Percentiles rank a stretch among this genome's conserved stretches.
phyloP scores from a whole-genome alignment of 92 coral and sea anemone genomes.

The Paramuricea clavata region DNA sequence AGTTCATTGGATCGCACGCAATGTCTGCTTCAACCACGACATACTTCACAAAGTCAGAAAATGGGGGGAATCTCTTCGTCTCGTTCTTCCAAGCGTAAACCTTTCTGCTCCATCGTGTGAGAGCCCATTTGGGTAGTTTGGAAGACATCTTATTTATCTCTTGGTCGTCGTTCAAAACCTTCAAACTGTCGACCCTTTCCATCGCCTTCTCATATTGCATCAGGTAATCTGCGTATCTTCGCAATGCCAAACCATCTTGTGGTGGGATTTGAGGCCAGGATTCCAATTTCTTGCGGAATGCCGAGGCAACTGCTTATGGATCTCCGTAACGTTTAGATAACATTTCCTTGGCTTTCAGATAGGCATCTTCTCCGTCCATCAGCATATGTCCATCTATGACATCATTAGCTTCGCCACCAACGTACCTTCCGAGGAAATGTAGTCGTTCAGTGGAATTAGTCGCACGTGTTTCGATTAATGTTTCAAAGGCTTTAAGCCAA shows the following conservation, averaged over 20 bases:
- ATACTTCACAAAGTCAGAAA: slow-evolving; percentile 58
- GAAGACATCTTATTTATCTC: slow-evolving; percentile 56
- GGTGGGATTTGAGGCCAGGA: slow-evolving; percentile 58
- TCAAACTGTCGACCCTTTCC: slow-evolving; percentile 56
- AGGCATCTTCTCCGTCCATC: slow-evolving; percentile 62
- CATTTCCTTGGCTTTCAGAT: slow-evolving; percentile 57
- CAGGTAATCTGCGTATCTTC: slow-evolving; percentile 62
- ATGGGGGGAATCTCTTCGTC: slow-evolving; percentile 58
- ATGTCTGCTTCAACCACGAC: slow-evolving; percentile 62
- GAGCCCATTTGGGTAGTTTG: slow-evolving; percentile 62
- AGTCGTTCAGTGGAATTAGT: slow-evolving; percentile 45
- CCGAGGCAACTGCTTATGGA: slow-evolving; percentile 53
- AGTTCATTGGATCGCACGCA: slow-evolving; percentile 68
- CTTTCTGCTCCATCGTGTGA: slow-evolving; percentile 60
- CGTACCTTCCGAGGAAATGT: slow-evolving; percentile 64
- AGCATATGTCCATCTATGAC: slow-evolving; percentile 69
- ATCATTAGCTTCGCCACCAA: slow-evolving; percentile 65
- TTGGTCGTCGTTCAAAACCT: slow-evolving; percentile 59
- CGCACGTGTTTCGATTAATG: slow-evolving; percentile 58
- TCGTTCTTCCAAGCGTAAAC: slow-evolving; percentile 62
- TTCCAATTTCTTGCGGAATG: slow-evolving; percentile 54
- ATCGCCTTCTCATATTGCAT: slow-evolving; percentile 61
- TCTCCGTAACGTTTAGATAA: slow-evolving; percentile 65
- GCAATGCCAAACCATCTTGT: slow-evolving; percentile 48
- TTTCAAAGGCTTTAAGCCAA: slow-evolving; percentile 68